phyloP scores from a whole-genome alignment of 1,140 invertebrate species.

The Polypedilum vanderplanki region DNA sequence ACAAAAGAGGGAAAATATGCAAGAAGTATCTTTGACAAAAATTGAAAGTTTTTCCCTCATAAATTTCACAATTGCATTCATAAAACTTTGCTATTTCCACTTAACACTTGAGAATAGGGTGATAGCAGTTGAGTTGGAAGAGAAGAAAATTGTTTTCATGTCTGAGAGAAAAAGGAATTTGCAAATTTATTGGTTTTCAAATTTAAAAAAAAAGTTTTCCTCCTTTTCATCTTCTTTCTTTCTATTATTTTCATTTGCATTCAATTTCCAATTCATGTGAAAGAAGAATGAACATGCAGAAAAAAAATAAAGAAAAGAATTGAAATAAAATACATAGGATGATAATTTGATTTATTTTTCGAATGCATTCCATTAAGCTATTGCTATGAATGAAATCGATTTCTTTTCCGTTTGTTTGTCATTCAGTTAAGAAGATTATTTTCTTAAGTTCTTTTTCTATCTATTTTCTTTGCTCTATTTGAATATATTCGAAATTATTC shows the following conservation, averaged over 20 bases:
- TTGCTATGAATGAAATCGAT: not conserved
- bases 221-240: not conserved
- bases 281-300: not conserved
- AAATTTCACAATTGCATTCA: constrained; percentile 13
- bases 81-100: not conserved
- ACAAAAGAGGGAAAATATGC: too few species aligned
- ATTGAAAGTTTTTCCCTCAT: not conserved
- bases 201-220: not conserved
- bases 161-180: not conserved
- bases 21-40: not conserved
- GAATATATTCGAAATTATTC: not conserved
- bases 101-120: not conserved
- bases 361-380: constrained; percentile 23
- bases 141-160: not conserved
- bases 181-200: not conserved
- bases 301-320: not conserved
- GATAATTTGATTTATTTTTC: constrained; percentile 26
- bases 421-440: constrained; percentile 9
- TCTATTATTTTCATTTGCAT: constrained; percentile 2
- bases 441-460: not conserved
- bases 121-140: not conserved
- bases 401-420: not conserved
- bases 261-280: not conserved
- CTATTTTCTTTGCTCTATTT: too few species aligned
- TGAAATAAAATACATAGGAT: not conserved